A percentile compares a stretch with the other conserved stretches of the same genome.
Evolutionary conservation across 2,113 vertebrate genomes (phyloP).

Genomic region (Macquaria ambigua): DNA sequence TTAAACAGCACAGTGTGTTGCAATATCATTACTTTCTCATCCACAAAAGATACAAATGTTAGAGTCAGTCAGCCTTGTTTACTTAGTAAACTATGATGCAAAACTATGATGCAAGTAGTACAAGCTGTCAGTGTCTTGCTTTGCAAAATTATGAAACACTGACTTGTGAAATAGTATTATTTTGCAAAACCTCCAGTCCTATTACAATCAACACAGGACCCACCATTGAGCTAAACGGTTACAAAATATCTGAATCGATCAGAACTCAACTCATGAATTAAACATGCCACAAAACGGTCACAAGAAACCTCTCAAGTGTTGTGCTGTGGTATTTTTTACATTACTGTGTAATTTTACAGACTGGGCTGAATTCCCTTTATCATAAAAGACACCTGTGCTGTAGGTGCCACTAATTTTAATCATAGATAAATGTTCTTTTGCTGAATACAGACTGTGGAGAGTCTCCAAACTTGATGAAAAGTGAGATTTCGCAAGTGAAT

Average conservation of each 20-base stretch:
- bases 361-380: not conserved
- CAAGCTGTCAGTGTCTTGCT: not conserved
- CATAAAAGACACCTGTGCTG: not conserved
- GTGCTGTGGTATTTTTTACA: not conserved
- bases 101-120: conserved; percentile 9
- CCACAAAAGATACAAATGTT: not conserved
- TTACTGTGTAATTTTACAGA: not conserved
- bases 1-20: not conserved
- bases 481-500: conserved; percentile 52
- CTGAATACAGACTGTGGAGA: not conserved
- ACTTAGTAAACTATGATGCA: conserved; percentile 11
- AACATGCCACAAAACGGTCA: too few species aligned
- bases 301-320: not conserved
- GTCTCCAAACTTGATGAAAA: not conserved
- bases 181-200: not conserved
- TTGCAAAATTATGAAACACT: conserved; percentile 9
- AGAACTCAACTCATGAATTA: not conserved
- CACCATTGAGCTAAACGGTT: not conserved
- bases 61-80: conserved; percentile 11
- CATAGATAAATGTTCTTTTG: not conserved
- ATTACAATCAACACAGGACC: not conserved
- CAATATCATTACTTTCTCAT: conserved; percentile 4
- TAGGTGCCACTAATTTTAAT: not conserved
- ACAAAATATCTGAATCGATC: not conserved
- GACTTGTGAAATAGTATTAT: conserved; percentile 10